Conservation (phyloP, 2,888 invertebrate genomes). For the Barypeithes pellucidus region DNA sequence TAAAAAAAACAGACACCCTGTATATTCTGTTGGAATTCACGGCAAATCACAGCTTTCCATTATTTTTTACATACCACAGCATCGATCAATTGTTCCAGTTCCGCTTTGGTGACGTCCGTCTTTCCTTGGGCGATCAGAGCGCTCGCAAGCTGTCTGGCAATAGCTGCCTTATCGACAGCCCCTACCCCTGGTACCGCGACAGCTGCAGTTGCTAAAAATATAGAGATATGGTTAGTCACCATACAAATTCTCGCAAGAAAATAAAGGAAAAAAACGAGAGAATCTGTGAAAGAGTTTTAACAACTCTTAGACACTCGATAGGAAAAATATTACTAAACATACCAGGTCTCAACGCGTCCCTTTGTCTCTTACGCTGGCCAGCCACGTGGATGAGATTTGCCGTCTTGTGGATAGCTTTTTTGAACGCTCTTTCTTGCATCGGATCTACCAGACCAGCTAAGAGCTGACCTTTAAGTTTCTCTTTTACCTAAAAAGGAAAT, state of each 20-base stretch:
- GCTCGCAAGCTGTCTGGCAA: conserved; percentile 87
- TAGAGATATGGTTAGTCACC: background rate
- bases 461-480: conserved; percentile 79
- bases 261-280: too few relatives aligned
- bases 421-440: conserved; percentile 80
- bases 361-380: conserved; percentile 70
- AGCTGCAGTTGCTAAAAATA: conserved; percentile 61
- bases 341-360: conserved; percentile 59
- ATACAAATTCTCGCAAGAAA: background rate
- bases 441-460: conserved; percentile 70
- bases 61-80: conserved; percentile 77
- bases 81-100: conserved; percentile 85
- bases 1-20: conserved; percentile 50
- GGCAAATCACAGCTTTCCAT: too few relatives aligned
- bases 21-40: too few relatives aligned
- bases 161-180: conserved; percentile 83
- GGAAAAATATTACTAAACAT: too few relatives aligned
- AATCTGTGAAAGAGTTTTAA: too few relatives aligned
- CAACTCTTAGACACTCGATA: too few relatives aligned
- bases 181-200: conserved; percentile 81
- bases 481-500: conserved; percentile 73
- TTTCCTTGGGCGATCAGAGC: conserved; percentile 86
- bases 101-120: conserved; percentile 85
- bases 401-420: conserved; percentile 83
- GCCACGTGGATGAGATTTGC: conserved; percentile 83